Percentiles rank a stretch among this genome's conserved stretches.
Conservation (phyloP, 2,113 vertebrate species). For the Dromaius novaehollandiae region DNA sequence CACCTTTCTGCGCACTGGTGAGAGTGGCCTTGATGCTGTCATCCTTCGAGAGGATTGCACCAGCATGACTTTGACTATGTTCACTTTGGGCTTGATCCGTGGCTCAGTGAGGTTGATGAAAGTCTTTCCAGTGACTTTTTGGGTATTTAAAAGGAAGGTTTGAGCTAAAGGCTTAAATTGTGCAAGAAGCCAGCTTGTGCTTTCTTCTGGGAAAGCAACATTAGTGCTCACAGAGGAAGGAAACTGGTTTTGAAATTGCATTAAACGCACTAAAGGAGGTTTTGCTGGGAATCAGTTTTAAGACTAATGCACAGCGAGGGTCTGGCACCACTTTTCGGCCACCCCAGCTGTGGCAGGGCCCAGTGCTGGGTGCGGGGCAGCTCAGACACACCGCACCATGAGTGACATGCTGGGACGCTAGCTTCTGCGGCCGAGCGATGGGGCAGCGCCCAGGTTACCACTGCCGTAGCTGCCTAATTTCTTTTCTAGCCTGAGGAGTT, state of each 20-base stretch:
- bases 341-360: neutral
- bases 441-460: no score
- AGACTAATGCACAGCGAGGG: neutral
- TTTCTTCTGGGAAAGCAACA: neutral
- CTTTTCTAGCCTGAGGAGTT: neutral
- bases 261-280: neutral
- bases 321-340: neutral
- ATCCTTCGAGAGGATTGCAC: neutral
- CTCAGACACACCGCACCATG: no score
- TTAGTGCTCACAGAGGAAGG: neutral
- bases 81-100: neutral
- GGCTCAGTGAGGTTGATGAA: neutral
- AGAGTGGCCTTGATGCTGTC: fast-evolving
- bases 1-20: neutral
- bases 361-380: no score
- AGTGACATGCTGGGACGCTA: no score
- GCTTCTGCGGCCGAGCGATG: no score
- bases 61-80: neutral
- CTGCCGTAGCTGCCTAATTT: neutral
- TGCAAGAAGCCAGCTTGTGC: fast-evolving
- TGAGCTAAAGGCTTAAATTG: neutral
- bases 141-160: neutral
- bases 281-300: neutral
- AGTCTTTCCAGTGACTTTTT: neutral
- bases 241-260: neutral